Conservation (phyloP, 2,888 invertebrate species). For the Cyrtodaria siliqua region DNA sequence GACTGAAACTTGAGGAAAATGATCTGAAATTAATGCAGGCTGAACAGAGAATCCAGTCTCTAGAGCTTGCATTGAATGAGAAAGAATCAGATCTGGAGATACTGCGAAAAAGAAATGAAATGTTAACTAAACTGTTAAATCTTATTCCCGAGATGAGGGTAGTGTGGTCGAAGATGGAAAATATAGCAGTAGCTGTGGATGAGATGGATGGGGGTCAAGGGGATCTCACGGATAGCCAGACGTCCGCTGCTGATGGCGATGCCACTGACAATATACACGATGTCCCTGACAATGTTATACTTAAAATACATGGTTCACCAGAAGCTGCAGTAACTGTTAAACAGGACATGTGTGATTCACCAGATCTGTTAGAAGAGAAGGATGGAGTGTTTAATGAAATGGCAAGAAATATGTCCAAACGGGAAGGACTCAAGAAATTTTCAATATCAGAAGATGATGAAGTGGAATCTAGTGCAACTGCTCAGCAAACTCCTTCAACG, state of each 20-base stretch:
- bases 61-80: slow-evolving; percentile 13
- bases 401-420: slow-evolving; percentile 6
- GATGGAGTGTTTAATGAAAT: background rate
- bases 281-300: no score
- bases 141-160: slow-evolving; percentile 41
- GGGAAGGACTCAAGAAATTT: slow-evolving; percentile 52
- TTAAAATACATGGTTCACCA: no score
- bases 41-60: slow-evolving; percentile 12
- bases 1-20: slow-evolving; percentile 32
- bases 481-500: background rate
- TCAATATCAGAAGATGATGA: slow-evolving; percentile 66
- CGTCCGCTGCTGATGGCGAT: slow-evolving; percentile 23
- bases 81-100: slow-evolving; percentile 25
- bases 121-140: slow-evolving; percentile 27
- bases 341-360: no score
- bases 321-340: no score
- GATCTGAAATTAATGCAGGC: slow-evolving; percentile 14
- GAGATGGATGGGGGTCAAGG: background rate
- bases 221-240: background rate
- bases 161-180: slow-evolving; percentile 25
- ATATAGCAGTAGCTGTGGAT: slow-evolving; percentile 12
- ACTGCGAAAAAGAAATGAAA: slow-evolving; percentile 23
- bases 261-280: slow-evolving; percentile 10
- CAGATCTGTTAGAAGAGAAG: no score
- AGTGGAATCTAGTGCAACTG: slow-evolving; percentile 12